Evolutionary conservation across 2,888 invertebrate genomes (phyloP).

Genomic region (Yponomeuta sedellus): DNA sequence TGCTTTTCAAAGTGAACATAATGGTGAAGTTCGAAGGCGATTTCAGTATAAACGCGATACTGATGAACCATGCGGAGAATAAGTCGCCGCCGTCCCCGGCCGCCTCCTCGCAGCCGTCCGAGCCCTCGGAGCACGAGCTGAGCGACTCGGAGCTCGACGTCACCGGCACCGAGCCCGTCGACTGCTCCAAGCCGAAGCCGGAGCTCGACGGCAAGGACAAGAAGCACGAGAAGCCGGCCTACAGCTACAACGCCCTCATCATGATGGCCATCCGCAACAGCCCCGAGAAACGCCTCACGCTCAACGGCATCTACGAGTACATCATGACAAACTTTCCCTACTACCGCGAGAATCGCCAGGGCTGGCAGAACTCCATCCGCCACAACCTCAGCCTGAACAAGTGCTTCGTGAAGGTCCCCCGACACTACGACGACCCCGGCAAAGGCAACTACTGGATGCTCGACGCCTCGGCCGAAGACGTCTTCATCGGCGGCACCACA

Average conservation of each 20-base stretch:
- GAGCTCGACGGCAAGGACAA: conserved; percentile 55
- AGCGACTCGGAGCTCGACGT: conserved; percentile 86
- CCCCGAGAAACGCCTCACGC: conserved; percentile 88
- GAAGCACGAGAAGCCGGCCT: conserved; percentile 90
- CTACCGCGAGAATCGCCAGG: conserved; percentile 94
- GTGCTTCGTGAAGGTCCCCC: conserved; percentile 93
- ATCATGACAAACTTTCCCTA: conserved; percentile 96
- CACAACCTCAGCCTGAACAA: conserved; percentile 95
- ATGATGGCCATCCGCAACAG: conserved; percentile 97
- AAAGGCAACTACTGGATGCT: conserved; percentile 99
- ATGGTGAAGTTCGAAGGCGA: conserved; percentile 80
- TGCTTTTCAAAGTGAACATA: conserved; percentile 34
- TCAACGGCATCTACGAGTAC: conserved; percentile 95
- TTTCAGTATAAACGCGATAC: conserved; percentile 88
- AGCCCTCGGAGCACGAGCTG: conserved; percentile 57
- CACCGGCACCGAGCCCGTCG: conserved; percentile 84
- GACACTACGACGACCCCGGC: conserved; percentile 96
- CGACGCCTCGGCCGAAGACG: conserved; percentile 93
- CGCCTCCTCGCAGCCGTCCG: conserved; percentile 51
- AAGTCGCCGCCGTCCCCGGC: conserved; percentile 64
- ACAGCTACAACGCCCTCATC: conserved; percentile 95
- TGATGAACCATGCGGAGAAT: conserved; percentile 75
- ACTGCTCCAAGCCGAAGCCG: conserved; percentile 78
- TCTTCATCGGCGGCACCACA: conserved; percentile 94
- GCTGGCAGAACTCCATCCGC: conserved; percentile 96